These are phyloP conservation scores for Heliconius nattereri DNA, from an alignment of 1,140 invertebrate species.

Conservation along the genomic window DNA sequence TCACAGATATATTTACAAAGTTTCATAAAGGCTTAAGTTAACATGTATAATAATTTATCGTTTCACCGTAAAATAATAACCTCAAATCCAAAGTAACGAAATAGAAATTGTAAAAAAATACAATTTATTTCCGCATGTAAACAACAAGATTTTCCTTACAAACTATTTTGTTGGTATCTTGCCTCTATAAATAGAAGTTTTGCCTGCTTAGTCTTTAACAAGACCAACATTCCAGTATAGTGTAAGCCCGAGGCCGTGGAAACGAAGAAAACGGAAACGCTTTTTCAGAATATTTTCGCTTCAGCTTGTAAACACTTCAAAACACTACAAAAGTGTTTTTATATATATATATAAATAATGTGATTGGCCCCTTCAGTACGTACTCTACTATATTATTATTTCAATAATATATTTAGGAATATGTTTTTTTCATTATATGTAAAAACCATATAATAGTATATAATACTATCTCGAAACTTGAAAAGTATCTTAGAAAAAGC, in stretches of 20 bases:
- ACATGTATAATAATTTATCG: too few relatives aligned
- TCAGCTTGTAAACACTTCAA: neutral
- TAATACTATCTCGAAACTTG: neutral
- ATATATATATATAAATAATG: neutral
- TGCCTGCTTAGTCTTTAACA: neutral
- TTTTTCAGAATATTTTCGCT: constrained; percentile 7
- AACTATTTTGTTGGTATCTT: neutral
- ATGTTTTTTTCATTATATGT: too few relatives aligned
- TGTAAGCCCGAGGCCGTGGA: neutral
- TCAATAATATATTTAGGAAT: too few relatives aligned
- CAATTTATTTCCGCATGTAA: neutral
- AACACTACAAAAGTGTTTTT: neutral
- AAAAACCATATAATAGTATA: neutral
- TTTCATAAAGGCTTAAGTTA: too few relatives aligned
- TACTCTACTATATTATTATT: too few relatives aligned
- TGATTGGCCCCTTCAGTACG: too few relatives aligned
- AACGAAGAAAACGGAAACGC: constrained; percentile 15
- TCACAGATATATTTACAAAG: too few relatives aligned
- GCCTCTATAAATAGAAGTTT: neutral
- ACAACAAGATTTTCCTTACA: neutral
- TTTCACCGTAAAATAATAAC: neutral
- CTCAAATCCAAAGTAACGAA: neutral
- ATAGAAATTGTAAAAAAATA: neutral
- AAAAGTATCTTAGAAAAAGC: neutral
- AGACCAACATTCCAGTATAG: neutral